A percentile compares a stretch with the other conserved stretches of the same genome.
phyloP scores from a whole-genome alignment of 2,797 vertebrate genomes.

The Arremon aurantiirostris region DNA sequence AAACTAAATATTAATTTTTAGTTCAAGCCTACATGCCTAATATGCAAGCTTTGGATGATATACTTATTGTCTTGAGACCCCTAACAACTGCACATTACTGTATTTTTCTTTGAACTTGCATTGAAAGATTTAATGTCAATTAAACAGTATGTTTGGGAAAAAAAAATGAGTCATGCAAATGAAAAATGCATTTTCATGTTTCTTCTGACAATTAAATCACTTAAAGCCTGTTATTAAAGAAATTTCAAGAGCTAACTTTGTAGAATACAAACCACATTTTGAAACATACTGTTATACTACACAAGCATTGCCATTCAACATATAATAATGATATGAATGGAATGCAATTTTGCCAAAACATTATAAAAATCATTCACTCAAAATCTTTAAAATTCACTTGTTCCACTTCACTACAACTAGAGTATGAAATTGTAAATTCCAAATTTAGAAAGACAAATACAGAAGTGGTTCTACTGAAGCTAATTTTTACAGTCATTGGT shows the following conservation, averaged over 20 bases:
- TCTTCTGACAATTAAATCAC: background rate
- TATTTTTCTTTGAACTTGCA: background rate
- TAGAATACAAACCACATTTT: background rate
- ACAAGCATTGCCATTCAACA: background rate
- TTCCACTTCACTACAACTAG: background rate
- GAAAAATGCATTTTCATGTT: background rate
- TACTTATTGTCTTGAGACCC: background rate
- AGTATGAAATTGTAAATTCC: background rate
- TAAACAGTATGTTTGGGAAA: background rate
- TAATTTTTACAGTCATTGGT: background rate
- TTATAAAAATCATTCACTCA: background rate
- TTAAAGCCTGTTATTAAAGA: background rate
- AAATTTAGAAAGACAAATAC: background rate
- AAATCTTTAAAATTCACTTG: background rate
- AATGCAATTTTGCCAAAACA: background rate
- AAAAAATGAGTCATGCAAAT: background rate
- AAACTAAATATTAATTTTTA: background rate
- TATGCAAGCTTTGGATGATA: background rate
- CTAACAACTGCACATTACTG: background rate
- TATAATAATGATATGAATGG: background rate
- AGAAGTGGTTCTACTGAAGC: background rate
- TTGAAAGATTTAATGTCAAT: background rate
- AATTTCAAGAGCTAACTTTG: background rate
- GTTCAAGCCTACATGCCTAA: background rate
- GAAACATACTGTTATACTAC: background rate